Percentiles rank a stretch among this genome's conserved stretches.
Evolutionary conservation across 2,888 invertebrate genomes (phyloP).

Genomic region (Noctuana brunneofusca): DNA sequence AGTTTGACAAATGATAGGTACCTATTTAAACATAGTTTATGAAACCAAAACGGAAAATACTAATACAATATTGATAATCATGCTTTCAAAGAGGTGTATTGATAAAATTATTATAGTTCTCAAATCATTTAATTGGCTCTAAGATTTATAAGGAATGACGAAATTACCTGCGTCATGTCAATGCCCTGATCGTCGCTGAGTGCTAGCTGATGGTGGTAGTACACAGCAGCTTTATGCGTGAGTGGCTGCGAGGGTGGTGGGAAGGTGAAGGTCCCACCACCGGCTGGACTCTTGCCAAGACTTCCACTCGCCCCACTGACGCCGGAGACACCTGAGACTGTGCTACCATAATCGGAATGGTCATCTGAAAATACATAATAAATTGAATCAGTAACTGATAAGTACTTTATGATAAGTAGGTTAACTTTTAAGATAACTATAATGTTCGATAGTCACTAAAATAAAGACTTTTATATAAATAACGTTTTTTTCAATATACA

Average conservation of each 20-base stretch:
- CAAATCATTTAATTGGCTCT: too few species aligned
- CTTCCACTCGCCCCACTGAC: constrained; percentile 78
- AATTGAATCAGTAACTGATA: not conserved
- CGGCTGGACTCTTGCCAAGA: constrained; percentile 85
- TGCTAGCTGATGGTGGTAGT: constrained; percentile 91
- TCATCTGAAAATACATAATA: constrained; percentile 76
- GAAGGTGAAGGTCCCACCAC: constrained; percentile 88
- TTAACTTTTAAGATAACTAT: not conserved
- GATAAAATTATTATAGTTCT: too few species aligned
- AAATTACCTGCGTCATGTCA: constrained; percentile 89
- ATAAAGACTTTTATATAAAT: not conserved
- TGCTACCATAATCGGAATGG: constrained; percentile 86
- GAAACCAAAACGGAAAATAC: not conserved
- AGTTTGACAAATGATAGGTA: constrained; percentile 9
- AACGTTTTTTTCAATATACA: too few species aligned
- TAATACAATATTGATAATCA: too few species aligned
- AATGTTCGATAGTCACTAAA: not conserved
- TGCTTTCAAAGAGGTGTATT: too few species aligned
- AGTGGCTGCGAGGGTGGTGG: constrained; percentile 87
- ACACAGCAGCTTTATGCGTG: constrained; percentile 89
- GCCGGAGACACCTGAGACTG: constrained; percentile 83
- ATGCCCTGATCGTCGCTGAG: constrained; percentile 94
- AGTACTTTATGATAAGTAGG: too few species aligned
- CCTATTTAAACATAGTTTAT: not conserved
- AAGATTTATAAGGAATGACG: too few species aligned